phyloP scores from a whole-genome alignment of 1,140 invertebrate species.

The Pentalonia nigronervosa region DNA sequence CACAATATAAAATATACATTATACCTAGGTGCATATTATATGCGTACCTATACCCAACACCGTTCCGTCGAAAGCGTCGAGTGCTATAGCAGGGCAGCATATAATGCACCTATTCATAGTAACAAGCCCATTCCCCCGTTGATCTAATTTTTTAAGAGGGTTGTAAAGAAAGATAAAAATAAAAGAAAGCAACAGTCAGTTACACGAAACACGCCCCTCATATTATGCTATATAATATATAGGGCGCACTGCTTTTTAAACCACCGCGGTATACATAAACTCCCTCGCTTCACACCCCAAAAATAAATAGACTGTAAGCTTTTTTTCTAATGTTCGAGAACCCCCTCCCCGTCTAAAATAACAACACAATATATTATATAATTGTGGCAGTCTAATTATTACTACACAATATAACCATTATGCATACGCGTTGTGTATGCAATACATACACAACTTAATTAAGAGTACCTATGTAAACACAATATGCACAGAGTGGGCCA shows the following conservation, averaged over 20 bases:
- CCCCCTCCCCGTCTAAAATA: neutral
- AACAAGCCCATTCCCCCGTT: neutral
- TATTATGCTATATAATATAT: neutral
- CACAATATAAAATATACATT: neutral
- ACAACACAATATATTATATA: constrained; percentile 1
- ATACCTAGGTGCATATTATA: neutral
- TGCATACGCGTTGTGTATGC: neutral
- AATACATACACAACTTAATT: neutral
- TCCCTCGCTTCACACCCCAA: constrained; percentile 18
- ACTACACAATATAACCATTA: neutral
- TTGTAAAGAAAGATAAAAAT: constrained; percentile 24
- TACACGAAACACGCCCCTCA: constrained; percentile 34
- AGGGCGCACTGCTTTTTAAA: constrained; percentile 1
- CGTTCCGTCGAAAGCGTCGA: neutral
- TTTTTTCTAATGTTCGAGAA: neutral
- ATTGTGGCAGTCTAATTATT: neutral
- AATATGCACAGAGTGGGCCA: neutral
- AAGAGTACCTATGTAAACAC: neutral
- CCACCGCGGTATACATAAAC: neutral
- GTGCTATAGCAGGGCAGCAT: neutral
- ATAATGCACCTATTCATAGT: neutral
- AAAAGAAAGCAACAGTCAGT: constrained; percentile 50
- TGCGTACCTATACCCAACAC: neutral
- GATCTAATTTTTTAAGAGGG: constrained; percentile 41
- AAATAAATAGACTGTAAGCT: constrained; percentile 7